Evolutionary conservation across 2,888 invertebrate species (phyloP), one percentile per base, ranked within the genome.

Genomic region (Tenthredo amoena): DNA sequence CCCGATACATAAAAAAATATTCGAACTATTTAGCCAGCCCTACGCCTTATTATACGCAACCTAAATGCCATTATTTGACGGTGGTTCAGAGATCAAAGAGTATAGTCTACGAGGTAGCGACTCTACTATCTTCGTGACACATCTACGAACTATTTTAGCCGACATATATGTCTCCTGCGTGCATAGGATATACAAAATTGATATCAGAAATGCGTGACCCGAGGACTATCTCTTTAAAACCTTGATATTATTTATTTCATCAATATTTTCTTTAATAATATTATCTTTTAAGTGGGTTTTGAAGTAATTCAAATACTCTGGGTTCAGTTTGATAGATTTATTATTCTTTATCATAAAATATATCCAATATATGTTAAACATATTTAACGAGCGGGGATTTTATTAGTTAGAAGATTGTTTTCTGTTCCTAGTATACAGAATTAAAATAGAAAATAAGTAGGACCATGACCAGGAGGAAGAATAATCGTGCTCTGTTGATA

Each of bases 131-230:
- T 50, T 5, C 50, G 4, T 50, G 50, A 6, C 50, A 18, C 18
- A 50, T 50, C 18, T 18, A 50, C 50, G 50, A 50, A 50, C 50
- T 50, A 18, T 1, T 26, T 26, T 26, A 26, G 26, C 26, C 26
- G 26, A 26, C 26, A 26, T 0, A 26, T 26, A 1, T 26, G 40
- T 0, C 15, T 47, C 15, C 15, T 47, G 5, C 47, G 15, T 40
- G 9, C 40, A 9, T 40, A 40, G 0, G 40, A 9, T 40, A 40
- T 1, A 4, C 40, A 77, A 77, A 15, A 74, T 81, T 62, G 37
- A 79, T 79, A 79, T 81, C 58, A 81, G 62, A 62, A 81, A 58
- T 81, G 81, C 62, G 34, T 81, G 62, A 81, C 62, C 10, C n/a
- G 77, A 76, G 4, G n/a, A 37, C n/a, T 62, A 62, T 62, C 62